Evolutionary conservation across 2,113 vertebrate species (phyloP).

Genomic region (Sander lucioperca): DNA sequence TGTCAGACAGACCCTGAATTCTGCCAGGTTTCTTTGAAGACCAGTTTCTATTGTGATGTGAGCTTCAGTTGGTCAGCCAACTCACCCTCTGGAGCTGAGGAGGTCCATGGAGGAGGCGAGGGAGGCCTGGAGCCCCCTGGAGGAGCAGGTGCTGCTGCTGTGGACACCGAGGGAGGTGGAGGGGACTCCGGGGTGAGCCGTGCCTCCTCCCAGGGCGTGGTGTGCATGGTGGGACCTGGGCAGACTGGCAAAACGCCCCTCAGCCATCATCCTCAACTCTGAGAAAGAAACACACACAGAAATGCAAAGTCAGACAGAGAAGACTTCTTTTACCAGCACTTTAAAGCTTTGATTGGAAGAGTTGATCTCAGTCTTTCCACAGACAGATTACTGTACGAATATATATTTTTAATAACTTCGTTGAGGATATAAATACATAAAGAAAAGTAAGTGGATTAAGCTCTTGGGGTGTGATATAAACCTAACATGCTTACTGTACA

Average conservation of each 20-base stretch:
- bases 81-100: slow-evolving; percentile 87
- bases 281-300: slow-evolving; percentile 26
- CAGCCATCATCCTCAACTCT: slow-evolving; percentile 94
- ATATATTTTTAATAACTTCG: not conserved
- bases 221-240: slow-evolving; percentile 86
- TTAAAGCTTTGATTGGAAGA: not conserved
- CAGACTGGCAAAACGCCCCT: slow-evolving; percentile 94
- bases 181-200: slow-evolving; percentile 71
- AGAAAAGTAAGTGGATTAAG: not conserved
- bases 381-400: not conserved
- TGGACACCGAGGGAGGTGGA: slow-evolving; percentile 28
- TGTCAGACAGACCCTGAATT: not conserved
- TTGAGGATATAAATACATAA: not conserved
- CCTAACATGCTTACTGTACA: not conserved
- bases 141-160: slow-evolving; percentile 39
- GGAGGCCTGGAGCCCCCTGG: slow-evolving; percentile 68
- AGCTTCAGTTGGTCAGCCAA: not conserved
- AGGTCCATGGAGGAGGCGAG: slow-evolving; percentile 95
- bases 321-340: too few species aligned
- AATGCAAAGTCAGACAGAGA: not conserved
- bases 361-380: not conserved
- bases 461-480: not conserved
- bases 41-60: not conserved
- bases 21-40: not conserved
- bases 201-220: slow-evolving; percentile 81